These are phyloP conservation scores for Dipodomys stephensi DNA, from an alignment of 2,113 vertebrate species.

Conservation along the genomic window DNA sequence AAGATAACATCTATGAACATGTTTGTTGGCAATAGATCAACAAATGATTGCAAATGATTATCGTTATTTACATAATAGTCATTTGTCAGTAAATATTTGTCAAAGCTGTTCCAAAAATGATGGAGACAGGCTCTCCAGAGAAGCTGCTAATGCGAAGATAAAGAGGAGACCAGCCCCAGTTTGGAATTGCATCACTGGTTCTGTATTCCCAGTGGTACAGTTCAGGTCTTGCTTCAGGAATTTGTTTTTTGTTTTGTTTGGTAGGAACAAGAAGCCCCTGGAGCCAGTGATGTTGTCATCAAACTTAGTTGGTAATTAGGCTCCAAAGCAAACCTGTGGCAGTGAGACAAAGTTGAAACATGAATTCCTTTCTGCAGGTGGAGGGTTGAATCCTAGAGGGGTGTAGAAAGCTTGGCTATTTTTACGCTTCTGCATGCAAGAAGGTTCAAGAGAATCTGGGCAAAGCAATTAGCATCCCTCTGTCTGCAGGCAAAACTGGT, in stretches of 20 bases:
- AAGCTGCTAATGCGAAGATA: constrained; percentile 33
- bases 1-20: constrained; percentile 12
- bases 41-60: constrained; percentile 52
- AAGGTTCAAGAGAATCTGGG: constrained; percentile 79
- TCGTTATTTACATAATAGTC: constrained; percentile 67
- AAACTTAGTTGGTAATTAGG: constrained; percentile 84
- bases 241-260: constrained; percentile 83
- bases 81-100: constrained; percentile 70
- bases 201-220: constrained; percentile 67
- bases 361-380: constrained; percentile 82
- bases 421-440: constrained; percentile 81
- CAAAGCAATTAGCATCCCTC: constrained; percentile 79
- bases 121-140: constrained; percentile 43
- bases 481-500: constrained; percentile 67
- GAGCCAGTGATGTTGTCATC: constrained; percentile 82
- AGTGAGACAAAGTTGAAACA: constrained; percentile 77
- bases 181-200: constrained; percentile 48
- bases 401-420: constrained; percentile 77
- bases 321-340: constrained; percentile 82
- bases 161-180: constrained; percentile 6
- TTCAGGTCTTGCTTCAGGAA: constrained; percentile 83
- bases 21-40: constrained; percentile 53
- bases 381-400: constrained; percentile 75
- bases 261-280: constrained; percentile 83
- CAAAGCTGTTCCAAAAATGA: constrained; percentile 33